These are phyloP conservation scores for Proales similis DNA, from an alignment of 1,140 invertebrate species.

Conservation along the genomic window DNA sequence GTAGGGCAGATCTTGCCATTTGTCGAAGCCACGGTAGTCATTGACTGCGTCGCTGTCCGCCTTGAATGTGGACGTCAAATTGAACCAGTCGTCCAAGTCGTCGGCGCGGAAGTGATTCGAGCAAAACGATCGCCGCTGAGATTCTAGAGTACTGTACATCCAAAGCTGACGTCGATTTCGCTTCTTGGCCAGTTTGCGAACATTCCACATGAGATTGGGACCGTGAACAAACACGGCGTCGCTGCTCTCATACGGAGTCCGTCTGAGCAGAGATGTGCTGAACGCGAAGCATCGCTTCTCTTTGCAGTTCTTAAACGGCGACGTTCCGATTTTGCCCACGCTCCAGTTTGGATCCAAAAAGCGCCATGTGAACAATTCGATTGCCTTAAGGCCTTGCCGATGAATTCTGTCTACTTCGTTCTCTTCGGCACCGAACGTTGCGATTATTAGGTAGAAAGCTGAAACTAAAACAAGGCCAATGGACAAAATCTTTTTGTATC, in stretches of 20 bases:
- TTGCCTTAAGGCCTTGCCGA: neutral
- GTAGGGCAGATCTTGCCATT: slow-evolving; percentile 3
- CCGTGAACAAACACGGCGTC: slow-evolving; percentile 13
- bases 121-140: slow-evolving; percentile 5
- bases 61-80: slow-evolving; percentile 26
- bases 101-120: neutral
- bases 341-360: slow-evolving; percentile 5
- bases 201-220: slow-evolving; percentile 1
- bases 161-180: slow-evolving; percentile 1
- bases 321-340: neutral
- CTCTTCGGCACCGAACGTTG: too few relatives aligned
- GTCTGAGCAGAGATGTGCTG: neutral
- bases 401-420: slow-evolving; percentile 1
- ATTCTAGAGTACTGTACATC: slow-evolving; percentile 7
- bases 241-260: neutral
- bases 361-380: slow-evolving; percentile 5
- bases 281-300: slow-evolving; percentile 8
- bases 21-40: neutral
- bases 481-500: too few relatives aligned
- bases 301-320: slow-evolving; percentile 2
- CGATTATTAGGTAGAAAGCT: too few relatives aligned
- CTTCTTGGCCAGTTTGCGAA: neutral
- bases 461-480: too few relatives aligned
- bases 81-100: slow-evolving; percentile 30
- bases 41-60: slow-evolving; percentile 4